A percentile compares a stretch with the other conserved stretches of the same genome.
phyloP scores from a whole-genome alignment of 2,797 vertebrate genomes.

The Eulemur mongoz region DNA sequence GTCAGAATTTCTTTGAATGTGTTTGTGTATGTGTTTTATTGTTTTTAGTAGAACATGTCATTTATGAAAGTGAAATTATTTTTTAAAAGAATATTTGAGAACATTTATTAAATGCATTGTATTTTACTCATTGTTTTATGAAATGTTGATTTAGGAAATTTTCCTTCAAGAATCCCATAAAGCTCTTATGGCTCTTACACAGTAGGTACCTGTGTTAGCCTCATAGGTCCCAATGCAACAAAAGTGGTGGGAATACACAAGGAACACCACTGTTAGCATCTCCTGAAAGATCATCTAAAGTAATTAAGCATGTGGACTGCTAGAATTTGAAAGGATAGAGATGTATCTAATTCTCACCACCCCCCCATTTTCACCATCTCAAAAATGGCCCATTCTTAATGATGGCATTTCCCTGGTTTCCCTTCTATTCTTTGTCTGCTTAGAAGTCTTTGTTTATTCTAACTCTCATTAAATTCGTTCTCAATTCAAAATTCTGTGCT shows the following conservation, averaged over 20 bases:
- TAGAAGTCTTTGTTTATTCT: slow-evolving; percentile 11
- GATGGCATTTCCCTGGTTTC: neutral
- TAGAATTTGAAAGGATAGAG: neutral
- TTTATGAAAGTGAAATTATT: slow-evolving; percentile 5
- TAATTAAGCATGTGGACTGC: neutral
- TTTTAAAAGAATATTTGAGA: slow-evolving; percentile 21
- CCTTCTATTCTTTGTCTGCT: slow-evolving; percentile 11
- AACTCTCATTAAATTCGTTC: slow-evolving; percentile 22
- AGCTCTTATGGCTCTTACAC: neutral
- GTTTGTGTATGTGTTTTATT: neutral
- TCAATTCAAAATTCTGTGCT: neutral
- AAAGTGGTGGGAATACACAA: neutral
- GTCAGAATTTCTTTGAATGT: neutral
- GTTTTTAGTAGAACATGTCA: neutral
- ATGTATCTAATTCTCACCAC: neutral
- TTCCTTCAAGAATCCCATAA: neutral
- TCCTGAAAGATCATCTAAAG: neutral
- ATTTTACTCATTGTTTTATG: neutral
- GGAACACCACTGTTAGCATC: neutral
- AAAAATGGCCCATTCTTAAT: neutral
- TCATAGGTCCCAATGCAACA: neutral
- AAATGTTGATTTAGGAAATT: neutral
- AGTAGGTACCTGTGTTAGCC: neutral
- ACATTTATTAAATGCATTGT: neutral
- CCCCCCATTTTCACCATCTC: neutral